phyloP scores from a whole-genome alignment of 2,113 vertebrate genomes.

The Mellivora capensis region DNA sequence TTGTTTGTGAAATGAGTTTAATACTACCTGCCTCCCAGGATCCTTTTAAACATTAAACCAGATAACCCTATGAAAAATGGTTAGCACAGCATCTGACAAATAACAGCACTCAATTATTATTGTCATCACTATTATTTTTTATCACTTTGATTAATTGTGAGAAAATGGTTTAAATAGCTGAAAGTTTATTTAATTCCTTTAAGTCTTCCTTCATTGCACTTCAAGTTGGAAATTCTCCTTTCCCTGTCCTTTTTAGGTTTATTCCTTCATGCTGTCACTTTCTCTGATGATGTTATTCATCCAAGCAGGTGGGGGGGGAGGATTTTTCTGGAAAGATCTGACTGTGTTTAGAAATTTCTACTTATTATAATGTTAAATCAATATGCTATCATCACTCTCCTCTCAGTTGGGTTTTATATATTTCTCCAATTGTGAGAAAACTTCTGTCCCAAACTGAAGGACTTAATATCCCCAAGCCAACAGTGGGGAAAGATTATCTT shows the following conservation, averaged over 20 bases:
- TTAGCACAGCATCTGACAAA: not conserved
- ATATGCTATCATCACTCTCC: not conserved
- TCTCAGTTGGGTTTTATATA: not conserved
- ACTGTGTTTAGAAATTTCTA: not conserved
- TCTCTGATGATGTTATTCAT: not conserved
- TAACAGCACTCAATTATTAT: not conserved
- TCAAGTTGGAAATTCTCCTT: not conserved
- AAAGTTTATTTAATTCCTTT: not conserved
- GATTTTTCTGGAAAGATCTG: not conserved
- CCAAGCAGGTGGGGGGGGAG: not conserved
- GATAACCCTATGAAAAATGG: not conserved
- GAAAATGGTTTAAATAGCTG: not conserved
- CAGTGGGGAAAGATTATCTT: not conserved
- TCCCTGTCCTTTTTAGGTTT: not conserved
- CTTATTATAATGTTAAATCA: not conserved
- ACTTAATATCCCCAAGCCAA: not conserved
- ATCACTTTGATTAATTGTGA: not conserved
- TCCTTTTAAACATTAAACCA: conserved; percentile 1
- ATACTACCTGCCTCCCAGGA: not conserved
- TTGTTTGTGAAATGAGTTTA: conserved; percentile 30
- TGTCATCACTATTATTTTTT: not conserved
- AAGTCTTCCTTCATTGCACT: not conserved
- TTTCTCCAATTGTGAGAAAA: not conserved
- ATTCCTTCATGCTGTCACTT: not conserved
- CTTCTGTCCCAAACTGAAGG: not conserved